Conservation (phyloP, 2,888 invertebrate species). For the Lomographa bimaculata region DNA sequence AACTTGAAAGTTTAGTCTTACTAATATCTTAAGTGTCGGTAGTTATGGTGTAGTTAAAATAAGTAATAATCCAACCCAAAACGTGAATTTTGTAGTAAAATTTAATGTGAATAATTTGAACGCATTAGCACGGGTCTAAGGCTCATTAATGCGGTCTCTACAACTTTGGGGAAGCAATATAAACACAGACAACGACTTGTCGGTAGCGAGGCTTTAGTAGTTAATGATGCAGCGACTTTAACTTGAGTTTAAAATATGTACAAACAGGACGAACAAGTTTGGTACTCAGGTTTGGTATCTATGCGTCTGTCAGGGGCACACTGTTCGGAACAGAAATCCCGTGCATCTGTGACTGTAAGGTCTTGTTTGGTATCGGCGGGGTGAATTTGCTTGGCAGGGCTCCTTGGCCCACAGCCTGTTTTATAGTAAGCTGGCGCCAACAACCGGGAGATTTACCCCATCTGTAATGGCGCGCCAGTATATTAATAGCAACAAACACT, state of each 20-base stretch:
- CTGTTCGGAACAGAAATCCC: conserved; percentile 18
- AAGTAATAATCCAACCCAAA: conserved; percentile 16
- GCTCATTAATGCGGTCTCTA: conserved; percentile 43
- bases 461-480: conserved; percentile 58
- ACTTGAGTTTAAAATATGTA: conserved; percentile 20
- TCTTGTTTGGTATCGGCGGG: conserved; percentile 15
- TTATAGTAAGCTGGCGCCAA: conserved; percentile 64
- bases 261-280: conserved; percentile 8
- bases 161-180: conserved; percentile 44
- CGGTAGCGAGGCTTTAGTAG: conserved; percentile 37
- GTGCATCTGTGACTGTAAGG: conserved; percentile 10
- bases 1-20: too few species aligned
- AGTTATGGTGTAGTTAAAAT: too few species aligned
- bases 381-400: conserved; percentile 66
- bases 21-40: too few species aligned
- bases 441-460: conserved; percentile 61
- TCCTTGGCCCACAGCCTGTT: conserved; percentile 65
- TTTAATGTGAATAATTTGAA: conserved; percentile 47
- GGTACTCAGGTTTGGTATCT: neutral
- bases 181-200: conserved; percentile 42
- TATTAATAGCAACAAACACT: conserved; percentile 59
- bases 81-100: conserved; percentile 42
- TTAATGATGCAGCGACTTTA: conserved; percentile 22
- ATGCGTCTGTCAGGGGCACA: conserved; percentile 19
- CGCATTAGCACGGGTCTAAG: conserved; percentile 38